Evolutionary conservation across 2,797 vertebrate species (phyloP).

Genomic region (Lithobates sylvaticus): DNA sequence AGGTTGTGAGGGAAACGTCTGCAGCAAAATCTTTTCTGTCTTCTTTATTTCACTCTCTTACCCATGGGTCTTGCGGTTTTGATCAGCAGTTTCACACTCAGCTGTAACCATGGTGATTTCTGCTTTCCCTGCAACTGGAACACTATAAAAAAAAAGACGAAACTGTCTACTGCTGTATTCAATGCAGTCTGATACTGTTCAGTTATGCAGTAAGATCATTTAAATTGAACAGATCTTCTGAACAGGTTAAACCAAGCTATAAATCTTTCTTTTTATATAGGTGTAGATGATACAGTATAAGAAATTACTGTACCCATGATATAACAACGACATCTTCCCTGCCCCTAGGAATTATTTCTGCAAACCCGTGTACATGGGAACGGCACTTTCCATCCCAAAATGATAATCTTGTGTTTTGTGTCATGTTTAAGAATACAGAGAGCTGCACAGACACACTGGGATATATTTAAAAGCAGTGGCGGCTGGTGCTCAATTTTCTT

Average conservation of each 20-base stretch:
- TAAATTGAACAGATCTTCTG: neutral
- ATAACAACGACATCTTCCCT: neutral
- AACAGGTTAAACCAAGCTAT: too few relatives aligned
- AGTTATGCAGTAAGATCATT: neutral
- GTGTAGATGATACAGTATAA: too few relatives aligned
- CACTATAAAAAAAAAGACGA: neutral
- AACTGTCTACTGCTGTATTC: conserved; percentile 4
- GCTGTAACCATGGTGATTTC: conserved; percentile 54
- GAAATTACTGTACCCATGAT: too few relatives aligned
- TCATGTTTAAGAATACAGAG: too few relatives aligned
- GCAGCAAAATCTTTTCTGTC: conserved; percentile 17
- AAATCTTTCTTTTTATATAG: neutral
- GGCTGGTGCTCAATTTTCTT: too few relatives aligned
- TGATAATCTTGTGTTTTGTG: too few relatives aligned
- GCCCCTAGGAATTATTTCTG: too few relatives aligned
- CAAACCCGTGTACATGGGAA: too few relatives aligned
- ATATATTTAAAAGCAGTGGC: too few relatives aligned
- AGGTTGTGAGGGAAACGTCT: conserved; percentile 35
- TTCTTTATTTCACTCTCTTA: conserved; percentile 6
- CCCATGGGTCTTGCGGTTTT: conserved; percentile 41
- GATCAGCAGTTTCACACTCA: conserved; percentile 48
- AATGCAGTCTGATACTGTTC: neutral
- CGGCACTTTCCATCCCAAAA: too few relatives aligned
- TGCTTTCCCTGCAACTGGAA: conserved; percentile 29
- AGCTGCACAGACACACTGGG: too few relatives aligned